Evolutionary conservation across 1,140 invertebrate species (phyloP).

Genomic region (Ips typographus): DNA sequence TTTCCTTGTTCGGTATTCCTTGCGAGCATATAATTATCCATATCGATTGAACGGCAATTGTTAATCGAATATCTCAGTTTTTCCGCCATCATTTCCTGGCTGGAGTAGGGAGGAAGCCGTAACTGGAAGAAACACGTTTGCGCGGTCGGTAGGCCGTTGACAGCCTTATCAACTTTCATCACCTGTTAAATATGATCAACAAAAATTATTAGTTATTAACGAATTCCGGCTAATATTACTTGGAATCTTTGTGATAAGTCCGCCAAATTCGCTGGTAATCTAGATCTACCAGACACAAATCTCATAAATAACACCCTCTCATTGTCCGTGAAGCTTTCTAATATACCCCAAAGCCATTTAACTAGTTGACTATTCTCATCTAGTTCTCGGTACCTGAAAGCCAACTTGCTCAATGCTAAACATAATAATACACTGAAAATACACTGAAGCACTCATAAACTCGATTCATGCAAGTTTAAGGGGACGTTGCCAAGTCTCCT

Average conservation of each 20-base stretch:
- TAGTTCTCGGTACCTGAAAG: constrained; percentile 62
- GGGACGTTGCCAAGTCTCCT: too few relatives aligned
- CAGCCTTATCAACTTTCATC: constrained; percentile 61
- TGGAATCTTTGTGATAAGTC: constrained; percentile 70
- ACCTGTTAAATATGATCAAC: constrained; percentile 48
- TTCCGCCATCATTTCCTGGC: constrained; percentile 63
- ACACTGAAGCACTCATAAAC: too few relatives aligned
- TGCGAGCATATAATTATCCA: constrained; percentile 74
- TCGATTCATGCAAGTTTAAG: too few relatives aligned
- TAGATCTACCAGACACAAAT: constrained; percentile 68
- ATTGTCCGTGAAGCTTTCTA: constrained; percentile 65
- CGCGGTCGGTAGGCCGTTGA: constrained; percentile 65
- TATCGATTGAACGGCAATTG: constrained; percentile 71
- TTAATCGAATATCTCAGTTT: constrained; percentile 67
- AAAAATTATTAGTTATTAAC: background rate
- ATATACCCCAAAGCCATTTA: constrained; percentile 67
- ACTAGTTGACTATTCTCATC: constrained; percentile 64
- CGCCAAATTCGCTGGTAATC: constrained; percentile 66
- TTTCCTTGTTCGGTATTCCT: constrained; percentile 60
- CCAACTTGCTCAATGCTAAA: background rate
- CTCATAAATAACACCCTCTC: constrained; percentile 69
- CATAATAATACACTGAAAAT: too few relatives aligned
- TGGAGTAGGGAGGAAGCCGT: constrained; percentile 66
- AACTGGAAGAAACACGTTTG: constrained; percentile 74
- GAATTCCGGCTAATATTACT: constrained; percentile 50